Base-by-base conservation (phyloP, 2,888 invertebrate species). In the Cerastis leucographa region DNA sequence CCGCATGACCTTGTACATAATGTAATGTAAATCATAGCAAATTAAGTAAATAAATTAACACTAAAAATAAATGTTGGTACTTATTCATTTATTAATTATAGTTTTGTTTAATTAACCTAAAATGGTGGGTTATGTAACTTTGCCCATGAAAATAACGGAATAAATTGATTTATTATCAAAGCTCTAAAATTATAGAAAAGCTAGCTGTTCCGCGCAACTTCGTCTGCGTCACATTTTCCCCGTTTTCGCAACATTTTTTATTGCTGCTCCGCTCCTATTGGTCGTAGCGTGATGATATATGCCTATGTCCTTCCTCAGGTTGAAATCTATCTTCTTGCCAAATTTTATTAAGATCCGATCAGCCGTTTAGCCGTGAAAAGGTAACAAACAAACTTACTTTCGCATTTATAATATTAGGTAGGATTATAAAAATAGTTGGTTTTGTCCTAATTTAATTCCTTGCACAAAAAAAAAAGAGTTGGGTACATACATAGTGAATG, bases 1-100 rank as follows among this genome's bases (percentile, higher is more conserved):
- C 59, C 44, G 61, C 19, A 12, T n/a, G 75, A 44, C 83, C 83
- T 82, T 82, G 79, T 56, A 69, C 11, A 46, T 81, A 81, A 71
- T 61, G 22, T 71, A 49, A 79, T 71, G 75, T 79, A 82, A 82
- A 79, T 70, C 65, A 66, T 69, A 76, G 59, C 64, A 71, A 76
- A 76, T 71, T 44, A 64, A 66, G 40, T 73, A 59, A 76, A 71
- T 83, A 77, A 80, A 76, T 71, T 67, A 79, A 68, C 29, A 49
- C 19, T 65, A 40, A 76, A 76, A 70, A 70, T 76, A 77, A 77
- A 69, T 64, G 40, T 64, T 17, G 17, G 42, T 42, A 46, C 74
- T 44, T 51, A 61, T 54, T 56, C 19, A 40, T 72, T 51, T 25
- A 73, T 54, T 8, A 46, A 67, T n/a, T 9, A 14, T 42, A 12